These are phyloP conservation scores for Todiramphus chloris DNA, from an alignment of 2,113 vertebrate species.

Conservation along the genomic window DNA sequence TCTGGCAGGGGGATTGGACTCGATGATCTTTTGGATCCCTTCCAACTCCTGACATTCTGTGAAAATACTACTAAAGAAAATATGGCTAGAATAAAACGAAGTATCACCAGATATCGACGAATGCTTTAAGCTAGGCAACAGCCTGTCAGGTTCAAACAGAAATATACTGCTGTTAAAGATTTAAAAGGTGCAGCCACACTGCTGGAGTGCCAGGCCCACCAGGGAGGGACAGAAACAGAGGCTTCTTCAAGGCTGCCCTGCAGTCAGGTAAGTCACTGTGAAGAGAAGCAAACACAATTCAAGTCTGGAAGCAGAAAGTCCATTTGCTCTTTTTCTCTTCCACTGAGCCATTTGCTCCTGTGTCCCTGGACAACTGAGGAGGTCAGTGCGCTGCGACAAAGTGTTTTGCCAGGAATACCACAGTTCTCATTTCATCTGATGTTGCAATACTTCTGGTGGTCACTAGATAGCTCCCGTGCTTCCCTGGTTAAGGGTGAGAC, in stretches of 20 bases:
- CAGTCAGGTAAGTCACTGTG: background rate
- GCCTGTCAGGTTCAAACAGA: background rate
- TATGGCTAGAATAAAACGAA: background rate
- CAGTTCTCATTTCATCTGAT: background rate
- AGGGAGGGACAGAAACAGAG: background rate
- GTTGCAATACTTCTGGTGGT: background rate
- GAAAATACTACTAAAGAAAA: background rate
- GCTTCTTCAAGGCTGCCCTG: background rate
- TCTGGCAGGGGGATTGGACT: too few species aligned
- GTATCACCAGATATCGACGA: background rate
- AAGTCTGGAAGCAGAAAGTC: background rate
- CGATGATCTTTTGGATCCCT: too few species aligned
- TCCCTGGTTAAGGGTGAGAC: background rate
- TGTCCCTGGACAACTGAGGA: background rate
- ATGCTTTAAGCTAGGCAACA: background rate
- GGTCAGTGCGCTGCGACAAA: background rate
- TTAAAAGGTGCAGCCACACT: background rate
- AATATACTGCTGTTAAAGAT: background rate
- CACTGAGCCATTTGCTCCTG: background rate
- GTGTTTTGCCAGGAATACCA: fast-evolving
- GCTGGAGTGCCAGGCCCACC: background rate
- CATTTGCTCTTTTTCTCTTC: background rate
- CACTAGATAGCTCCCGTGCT: background rate
- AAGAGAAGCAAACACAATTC: background rate
- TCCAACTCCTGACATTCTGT: too few species aligned